Evolutionary conservation across 1,140 invertebrate genomes (phyloP).

Genomic region (Drosophila mayri): DNA sequence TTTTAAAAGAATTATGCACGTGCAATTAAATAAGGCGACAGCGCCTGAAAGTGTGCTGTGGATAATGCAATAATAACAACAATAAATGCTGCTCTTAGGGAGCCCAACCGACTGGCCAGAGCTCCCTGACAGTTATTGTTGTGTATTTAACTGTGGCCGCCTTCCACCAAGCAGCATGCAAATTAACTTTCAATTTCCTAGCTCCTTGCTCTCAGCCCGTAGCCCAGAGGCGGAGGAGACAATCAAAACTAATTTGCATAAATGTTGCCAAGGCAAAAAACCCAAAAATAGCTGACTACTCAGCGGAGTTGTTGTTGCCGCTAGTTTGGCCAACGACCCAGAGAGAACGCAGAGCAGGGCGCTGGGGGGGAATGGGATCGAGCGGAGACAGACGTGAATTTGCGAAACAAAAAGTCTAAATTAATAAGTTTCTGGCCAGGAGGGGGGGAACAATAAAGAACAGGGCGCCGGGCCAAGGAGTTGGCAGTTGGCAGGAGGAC

Average conservation of each 20-base stretch:
- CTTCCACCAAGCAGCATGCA: constrained; percentile 70
- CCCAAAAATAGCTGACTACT: constrained; percentile 56
- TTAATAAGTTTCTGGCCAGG: constrained; percentile 74
- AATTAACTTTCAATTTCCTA: constrained; percentile 84
- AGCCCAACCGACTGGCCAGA: background rate
- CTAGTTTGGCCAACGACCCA: constrained; percentile 74
- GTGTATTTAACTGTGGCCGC: constrained; percentile 73
- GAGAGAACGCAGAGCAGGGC: background rate
- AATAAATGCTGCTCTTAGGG: constrained; percentile 61
- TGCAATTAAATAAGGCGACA: constrained; percentile 78
- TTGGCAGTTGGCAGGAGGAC: constrained; percentile 52
- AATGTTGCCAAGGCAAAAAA: constrained; percentile 75
- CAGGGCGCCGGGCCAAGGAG: constrained; percentile 35
- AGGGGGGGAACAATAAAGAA: constrained; percentile 66
- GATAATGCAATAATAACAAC: constrained; percentile 80
- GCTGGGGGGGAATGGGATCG: background rate
- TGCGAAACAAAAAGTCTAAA: constrained; percentile 80
- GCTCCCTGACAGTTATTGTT: constrained; percentile 64
- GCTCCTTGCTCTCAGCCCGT: background rate
- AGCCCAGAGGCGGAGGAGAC: constrained; percentile 55
- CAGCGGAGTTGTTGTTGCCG: constrained; percentile 34
- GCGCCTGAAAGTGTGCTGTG: constrained; percentile 50
- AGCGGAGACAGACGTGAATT: constrained; percentile 62
- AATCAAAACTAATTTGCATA: constrained; percentile 84
- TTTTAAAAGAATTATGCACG: constrained; percentile 82